Percentiles rank a stretch among this genome's conserved stretches.
phyloP scores from a whole-genome alignment of 64 coral and sea anemone species.

The Actinia tenebrosa region DNA sequence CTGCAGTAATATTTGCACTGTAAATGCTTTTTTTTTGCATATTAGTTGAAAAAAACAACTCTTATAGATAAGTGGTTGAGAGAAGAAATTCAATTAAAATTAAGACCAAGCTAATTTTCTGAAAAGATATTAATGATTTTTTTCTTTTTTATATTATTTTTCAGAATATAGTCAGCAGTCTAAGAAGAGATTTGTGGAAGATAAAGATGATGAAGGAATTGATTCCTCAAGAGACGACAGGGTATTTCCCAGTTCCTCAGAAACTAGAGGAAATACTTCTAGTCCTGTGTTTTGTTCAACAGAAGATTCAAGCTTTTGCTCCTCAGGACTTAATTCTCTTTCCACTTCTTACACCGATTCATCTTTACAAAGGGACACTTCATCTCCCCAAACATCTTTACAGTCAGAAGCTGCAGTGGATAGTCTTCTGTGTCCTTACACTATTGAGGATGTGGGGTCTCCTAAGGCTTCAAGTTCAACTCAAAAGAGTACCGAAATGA shows the following conservation, averaged over 20 bases:
- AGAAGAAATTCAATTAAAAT: too few species aligned
- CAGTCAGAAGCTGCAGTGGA: not conserved
- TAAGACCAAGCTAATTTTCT: too few species aligned
- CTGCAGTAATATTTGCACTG: too few species aligned
- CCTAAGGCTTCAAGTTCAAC: not conserved
- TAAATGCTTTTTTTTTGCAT: too few species aligned
- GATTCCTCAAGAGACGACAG: not conserved
- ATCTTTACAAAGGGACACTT: not conserved
- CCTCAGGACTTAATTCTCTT: not conserved
- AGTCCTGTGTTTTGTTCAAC: not conserved
- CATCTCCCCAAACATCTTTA: not conserved
- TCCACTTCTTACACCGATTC: not conserved
- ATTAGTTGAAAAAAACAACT: too few species aligned
- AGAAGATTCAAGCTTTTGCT: not conserved
- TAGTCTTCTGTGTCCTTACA: not conserved
- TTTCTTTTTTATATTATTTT: not conserved
- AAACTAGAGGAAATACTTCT: not conserved
- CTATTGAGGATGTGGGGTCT: too few species aligned
- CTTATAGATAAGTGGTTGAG: too few species aligned
- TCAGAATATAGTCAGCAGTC: not conserved
- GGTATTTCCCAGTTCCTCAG: not conserved
- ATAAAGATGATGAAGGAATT: not conserved
- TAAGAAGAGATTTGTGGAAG: not conserved
- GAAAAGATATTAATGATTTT: not conserved
- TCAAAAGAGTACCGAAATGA: not conserved